Percentiles rank a stretch among this genome's conserved stretches.
Evolutionary conservation across 2,888 invertebrate species (phyloP).

Genomic region (Brachyptera risi): DNA sequence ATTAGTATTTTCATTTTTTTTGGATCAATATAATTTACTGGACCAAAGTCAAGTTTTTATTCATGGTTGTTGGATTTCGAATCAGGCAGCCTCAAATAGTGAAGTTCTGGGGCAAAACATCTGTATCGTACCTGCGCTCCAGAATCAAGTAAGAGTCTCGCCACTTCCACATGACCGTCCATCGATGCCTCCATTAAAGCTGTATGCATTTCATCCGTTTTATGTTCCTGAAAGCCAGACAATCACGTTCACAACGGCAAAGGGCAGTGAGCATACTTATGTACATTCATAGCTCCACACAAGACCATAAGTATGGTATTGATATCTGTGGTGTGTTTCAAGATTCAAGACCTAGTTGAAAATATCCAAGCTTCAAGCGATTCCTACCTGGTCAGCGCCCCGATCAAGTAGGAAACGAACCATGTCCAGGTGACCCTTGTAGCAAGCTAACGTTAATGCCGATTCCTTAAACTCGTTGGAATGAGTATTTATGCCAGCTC

Average conservation of each 20-base stretch:
- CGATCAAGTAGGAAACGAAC: slow-evolving; percentile 92
- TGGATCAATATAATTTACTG: too few species aligned
- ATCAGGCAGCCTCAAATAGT: too few species aligned
- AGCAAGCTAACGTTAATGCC: slow-evolving; percentile 91
- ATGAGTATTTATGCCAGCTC: slow-evolving; percentile 97
- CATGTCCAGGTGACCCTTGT: slow-evolving; percentile 96
- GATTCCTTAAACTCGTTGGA: slow-evolving; percentile 99
- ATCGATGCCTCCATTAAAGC: slow-evolving; percentile 99
- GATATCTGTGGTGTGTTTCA: too few species aligned
- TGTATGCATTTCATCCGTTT: slow-evolving; percentile 99
- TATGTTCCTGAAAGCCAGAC: slow-evolving; percentile 85
- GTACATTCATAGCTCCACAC: too few species aligned
- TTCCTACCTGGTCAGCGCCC: slow-evolving; percentile 72
- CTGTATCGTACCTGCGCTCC: slow-evolving; percentile 79
- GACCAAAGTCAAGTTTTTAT: not conserved
- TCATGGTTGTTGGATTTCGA: too few species aligned
- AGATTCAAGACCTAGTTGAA: too few species aligned
- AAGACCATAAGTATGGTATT: too few species aligned
- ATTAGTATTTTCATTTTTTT: too few species aligned
- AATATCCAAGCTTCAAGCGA: too few species aligned
- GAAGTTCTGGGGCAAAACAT: too few species aligned
- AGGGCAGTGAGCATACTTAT: too few species aligned
- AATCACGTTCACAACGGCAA: too few species aligned
- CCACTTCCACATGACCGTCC: slow-evolving; percentile 99
- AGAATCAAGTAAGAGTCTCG: slow-evolving; percentile 86